Conservation (phyloP, 2,888 invertebrate genomes). For the Lithophane leautieri region DNA sequence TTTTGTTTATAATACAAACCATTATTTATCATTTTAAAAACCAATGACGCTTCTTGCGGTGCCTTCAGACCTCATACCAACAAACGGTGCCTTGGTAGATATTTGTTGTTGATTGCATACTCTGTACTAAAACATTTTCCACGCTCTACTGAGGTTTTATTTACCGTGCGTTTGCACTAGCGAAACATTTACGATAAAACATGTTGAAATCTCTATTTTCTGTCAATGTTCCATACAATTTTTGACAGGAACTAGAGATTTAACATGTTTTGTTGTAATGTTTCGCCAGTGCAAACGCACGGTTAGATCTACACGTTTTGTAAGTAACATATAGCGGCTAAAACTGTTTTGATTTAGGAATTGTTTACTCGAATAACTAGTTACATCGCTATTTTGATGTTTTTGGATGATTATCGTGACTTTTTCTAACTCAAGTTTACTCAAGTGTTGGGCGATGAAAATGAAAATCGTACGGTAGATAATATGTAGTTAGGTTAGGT, state of each 20-base stretch:
- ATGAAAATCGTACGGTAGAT: not conserved
- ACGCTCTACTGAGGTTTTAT: not conserved
- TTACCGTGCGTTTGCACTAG: too few relatives aligned
- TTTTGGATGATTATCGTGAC: not conserved
- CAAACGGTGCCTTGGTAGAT: too few relatives aligned
- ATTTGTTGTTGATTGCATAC: not conserved
- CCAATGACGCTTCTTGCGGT: too few relatives aligned
- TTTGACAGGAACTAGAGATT: too few relatives aligned
- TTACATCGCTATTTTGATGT: not conserved
- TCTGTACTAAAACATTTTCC: not conserved
- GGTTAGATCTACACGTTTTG: not conserved
- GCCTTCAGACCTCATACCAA: too few relatives aligned
- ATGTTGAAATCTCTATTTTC: too few relatives aligned
- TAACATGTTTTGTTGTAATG: too few relatives aligned
- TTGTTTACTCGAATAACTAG: not conserved
- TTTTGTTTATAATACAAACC: not conserved
- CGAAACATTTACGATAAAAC: too few relatives aligned
- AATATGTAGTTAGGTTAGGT: too few relatives aligned
- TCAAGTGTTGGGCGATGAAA: not conserved
- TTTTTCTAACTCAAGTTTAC: not conserved
- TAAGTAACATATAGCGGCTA: not conserved
- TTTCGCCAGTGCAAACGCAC: too few relatives aligned
- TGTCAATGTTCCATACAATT: too few relatives aligned
- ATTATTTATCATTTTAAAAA: not conserved
- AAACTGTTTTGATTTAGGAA: too few relatives aligned